A percentile compares a stretch with the other conserved stretches of the same genome.
These are phyloP conservation scores for Brachionus rubens DNA, from an alignment of 1,140 invertebrate species.

Conservation along the genomic window DNA sequence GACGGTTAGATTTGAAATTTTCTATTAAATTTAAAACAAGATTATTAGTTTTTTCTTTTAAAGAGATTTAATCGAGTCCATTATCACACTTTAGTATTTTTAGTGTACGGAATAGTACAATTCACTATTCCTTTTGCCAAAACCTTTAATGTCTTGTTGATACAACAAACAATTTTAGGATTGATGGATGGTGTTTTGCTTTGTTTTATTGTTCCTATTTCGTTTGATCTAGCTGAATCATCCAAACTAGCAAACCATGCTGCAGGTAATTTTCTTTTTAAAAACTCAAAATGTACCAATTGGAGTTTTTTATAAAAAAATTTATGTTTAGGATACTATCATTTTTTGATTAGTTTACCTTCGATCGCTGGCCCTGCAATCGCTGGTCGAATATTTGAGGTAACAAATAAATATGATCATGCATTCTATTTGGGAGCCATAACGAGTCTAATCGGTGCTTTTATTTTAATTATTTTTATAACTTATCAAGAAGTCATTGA, in stretches of 20 bases:
- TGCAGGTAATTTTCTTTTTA: neutral
- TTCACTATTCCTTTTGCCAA: neutral
- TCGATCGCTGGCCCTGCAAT: constrained; percentile 10
- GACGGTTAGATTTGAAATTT: neutral
- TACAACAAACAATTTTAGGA: neutral
- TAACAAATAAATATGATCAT: neutral
- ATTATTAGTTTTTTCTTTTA: neutral
- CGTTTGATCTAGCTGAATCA: constrained; percentile 37
- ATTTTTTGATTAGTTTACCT: constrained; percentile 32
- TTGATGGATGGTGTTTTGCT: constrained; percentile 37
- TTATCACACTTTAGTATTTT: constrained; percentile 34
- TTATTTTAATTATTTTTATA: constrained; percentile 13
- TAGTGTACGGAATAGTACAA: constrained; percentile 26
- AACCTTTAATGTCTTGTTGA: neutral
- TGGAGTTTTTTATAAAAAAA: too few species aligned
- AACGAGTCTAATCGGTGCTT: constrained; percentile 8
- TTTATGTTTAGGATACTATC: constrained; percentile 45
- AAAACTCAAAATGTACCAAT: neutral
- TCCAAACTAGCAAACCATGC: constrained; percentile 31
- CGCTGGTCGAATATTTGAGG: constrained; percentile 19
- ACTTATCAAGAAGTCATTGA: neutral
- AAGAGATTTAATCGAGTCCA: constrained; percentile 33
- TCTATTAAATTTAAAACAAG: neutral
- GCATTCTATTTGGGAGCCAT: constrained; percentile 31
- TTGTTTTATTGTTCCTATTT: constrained; percentile 39